Evolutionary conservation across 2,113 vertebrate species (phyloP), one percentile per base, ranked within the genome.

Genomic region (Meleagris gallopavo): DNA sequence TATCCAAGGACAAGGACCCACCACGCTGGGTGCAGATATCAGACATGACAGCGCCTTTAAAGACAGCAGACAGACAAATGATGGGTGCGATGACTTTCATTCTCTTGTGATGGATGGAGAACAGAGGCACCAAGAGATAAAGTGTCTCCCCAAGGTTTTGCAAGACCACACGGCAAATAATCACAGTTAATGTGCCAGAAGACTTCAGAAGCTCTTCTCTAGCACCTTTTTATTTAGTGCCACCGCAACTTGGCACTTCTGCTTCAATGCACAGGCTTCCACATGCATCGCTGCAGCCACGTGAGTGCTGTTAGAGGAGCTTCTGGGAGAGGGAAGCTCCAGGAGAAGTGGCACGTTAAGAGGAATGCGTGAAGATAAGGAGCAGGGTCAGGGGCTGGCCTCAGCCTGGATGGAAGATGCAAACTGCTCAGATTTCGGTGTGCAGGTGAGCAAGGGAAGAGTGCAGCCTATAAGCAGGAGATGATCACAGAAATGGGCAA

Each of bases 91-190:
- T 67, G 55, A 90, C 73, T 95, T 94, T 29, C 79, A 4, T 66
- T 85, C 75, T 30, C 48, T 38, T 15, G 3, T 81, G 85, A 95
- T 57, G 52, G 93, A 96, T 96, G 77, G 40, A 57, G 45, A 90
- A 17, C 9, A 38, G 73, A 73, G 24, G 48, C 40, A 69, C 34
- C 24, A 60, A 48, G 74, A 92, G 83, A 84, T 96, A 72, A 95
- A 92, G 70, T 0, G 0, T 34, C 73, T 90, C 70, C 86, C 90
- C 92, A 88, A 94, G 86, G 92, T 65, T 88, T 73, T 65, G 24
- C 30, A 38, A 60, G 48, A 50, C 41, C 55, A 48, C 13, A 14
- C 9, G 54, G 82, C 60, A 83, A 91, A 83, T 25, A 67, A 80
- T 66, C 15, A 45, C 82, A 80, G 61, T 86, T 62, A 74, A 70